These are phyloP conservation scores for Lathamus discolor DNA, from an alignment of 2,113 vertebrate species.

Conservation along the genomic window DNA sequence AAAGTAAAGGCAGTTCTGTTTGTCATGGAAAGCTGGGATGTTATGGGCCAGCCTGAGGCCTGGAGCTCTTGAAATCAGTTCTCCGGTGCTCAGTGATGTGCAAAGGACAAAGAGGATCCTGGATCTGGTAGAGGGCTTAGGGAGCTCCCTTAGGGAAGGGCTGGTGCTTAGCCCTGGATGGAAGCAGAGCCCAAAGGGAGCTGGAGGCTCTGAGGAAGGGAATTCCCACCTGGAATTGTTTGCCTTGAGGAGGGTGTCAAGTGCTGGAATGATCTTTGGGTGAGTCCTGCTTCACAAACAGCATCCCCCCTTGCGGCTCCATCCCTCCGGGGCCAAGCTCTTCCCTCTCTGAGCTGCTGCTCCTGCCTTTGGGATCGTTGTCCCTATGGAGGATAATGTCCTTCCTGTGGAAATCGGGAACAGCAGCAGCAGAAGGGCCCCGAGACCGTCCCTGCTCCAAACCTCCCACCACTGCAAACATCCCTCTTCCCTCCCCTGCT, in stretches of 20 bases:
- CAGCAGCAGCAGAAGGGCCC: not conserved
- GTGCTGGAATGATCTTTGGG: not conserved
- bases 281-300: not conserved
- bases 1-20: not conserved
- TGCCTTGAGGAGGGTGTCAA: not conserved
- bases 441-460: not conserved
- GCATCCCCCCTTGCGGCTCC: not conserved
- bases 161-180: no score
- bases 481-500: not conserved
- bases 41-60: not conserved
- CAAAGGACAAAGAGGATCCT: not conserved
- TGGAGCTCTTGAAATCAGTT: rapidly evolving
- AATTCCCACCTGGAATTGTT: not conserved
- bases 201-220: not conserved
- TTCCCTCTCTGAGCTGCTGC: not conserved
- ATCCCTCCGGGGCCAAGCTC: not conserved
- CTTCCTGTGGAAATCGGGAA: conserved; percentile 20
- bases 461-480: not conserved
- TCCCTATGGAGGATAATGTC: not conserved
- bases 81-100: rapidly evolving
- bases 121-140: not conserved
- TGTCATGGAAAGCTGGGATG: not conserved
- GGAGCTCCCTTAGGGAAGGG: not conserved
- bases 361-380: not conserved
- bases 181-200: no score